Percentiles rank a stretch among this genome's conserved stretches.
Evolutionary conservation across 2,888 invertebrate species (phyloP).

Genomic region (Odontothrips loti): DNA sequence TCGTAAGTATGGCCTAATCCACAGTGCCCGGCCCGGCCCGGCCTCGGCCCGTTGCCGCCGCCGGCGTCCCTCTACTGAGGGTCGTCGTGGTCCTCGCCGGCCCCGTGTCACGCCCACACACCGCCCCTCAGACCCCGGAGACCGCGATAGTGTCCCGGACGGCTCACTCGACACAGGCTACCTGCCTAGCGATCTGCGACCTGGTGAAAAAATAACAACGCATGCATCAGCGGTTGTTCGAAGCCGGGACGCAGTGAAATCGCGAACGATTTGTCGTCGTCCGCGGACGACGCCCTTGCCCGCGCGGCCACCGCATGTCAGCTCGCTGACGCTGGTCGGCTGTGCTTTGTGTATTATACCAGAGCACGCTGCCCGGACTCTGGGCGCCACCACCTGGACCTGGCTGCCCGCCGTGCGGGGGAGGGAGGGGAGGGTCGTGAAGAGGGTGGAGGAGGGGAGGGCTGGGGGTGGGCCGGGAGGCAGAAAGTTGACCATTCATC

Average conservation of each 20-base stretch:
- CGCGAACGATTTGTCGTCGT: no score
- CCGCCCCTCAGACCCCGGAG: no score
- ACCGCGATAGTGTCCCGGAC: no score
- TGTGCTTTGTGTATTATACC: no score
- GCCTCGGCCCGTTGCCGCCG: neutral
- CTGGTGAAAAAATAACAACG: no score
- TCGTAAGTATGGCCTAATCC: slow-evolving; percentile 24
- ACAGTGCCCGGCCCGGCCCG: neutral
- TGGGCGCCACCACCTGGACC: slow-evolving; percentile 7
- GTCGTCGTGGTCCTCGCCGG: neutral
- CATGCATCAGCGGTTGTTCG: no score
- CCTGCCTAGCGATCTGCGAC: no score
- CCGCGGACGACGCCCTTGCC: no score
- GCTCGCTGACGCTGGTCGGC: no score
- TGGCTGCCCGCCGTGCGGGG: neutral
- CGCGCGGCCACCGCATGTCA: no score
- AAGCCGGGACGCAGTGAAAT: no score
- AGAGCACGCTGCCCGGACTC: neutral
- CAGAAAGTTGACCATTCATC: slow-evolving; percentile 22
- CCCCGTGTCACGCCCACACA: neutral
- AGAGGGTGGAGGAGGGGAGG: neutral
- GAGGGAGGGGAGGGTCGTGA: neutral
- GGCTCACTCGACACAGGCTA: no score
- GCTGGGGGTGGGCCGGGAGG: neutral
- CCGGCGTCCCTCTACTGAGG: neutral